Evolutionary conservation across 1,140 invertebrate genomes (phyloP).

Genomic region (Trigoniulus corallinus): DNA sequence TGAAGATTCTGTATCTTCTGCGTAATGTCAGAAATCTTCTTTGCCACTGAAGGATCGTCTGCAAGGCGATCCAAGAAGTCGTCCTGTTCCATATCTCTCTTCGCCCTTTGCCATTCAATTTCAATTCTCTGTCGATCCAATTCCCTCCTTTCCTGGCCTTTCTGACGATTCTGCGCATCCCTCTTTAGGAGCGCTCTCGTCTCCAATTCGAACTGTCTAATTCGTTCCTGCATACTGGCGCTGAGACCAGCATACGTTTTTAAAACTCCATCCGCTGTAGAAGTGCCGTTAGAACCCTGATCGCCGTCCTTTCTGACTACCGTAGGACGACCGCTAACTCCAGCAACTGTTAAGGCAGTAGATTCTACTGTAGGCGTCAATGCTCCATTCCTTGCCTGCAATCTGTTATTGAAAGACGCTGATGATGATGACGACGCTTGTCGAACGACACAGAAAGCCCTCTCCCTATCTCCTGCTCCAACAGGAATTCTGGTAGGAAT

Average conservation of each 20-base stretch:
- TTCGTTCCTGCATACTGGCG: slow-evolving; percentile 41
- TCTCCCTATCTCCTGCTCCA: neutral
- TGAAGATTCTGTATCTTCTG: too few species aligned
- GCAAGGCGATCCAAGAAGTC: slow-evolving; percentile 38
- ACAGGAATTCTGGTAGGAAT: neutral
- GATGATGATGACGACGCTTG: neutral
- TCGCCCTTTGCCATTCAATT: slow-evolving; percentile 39
- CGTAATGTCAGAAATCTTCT: neutral
- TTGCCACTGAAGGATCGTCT: slow-evolving; percentile 26
- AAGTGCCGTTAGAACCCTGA: too few species aligned
- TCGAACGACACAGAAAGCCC: neutral
- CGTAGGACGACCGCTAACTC: neutral
- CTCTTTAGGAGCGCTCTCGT: slow-evolving; percentile 46
- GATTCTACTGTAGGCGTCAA: neutral
- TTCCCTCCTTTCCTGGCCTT: slow-evolving; percentile 30
- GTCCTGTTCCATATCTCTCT: slow-evolving; percentile 43
- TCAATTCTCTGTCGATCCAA: slow-evolving; percentile 38
- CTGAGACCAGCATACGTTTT: slow-evolving; percentile 38
- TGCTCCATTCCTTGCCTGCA: neutral
- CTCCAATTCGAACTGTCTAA: slow-evolving; percentile 50
- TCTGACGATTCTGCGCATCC: slow-evolving; percentile 23
- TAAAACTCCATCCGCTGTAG: too few species aligned
- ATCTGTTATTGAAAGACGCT: neutral
- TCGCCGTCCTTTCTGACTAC: slow-evolving; percentile 23
- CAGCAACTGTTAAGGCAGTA: neutral